Conservation (phyloP, 2,113 vertebrate genomes). For the Micronycteris hirsuta region DNA sequence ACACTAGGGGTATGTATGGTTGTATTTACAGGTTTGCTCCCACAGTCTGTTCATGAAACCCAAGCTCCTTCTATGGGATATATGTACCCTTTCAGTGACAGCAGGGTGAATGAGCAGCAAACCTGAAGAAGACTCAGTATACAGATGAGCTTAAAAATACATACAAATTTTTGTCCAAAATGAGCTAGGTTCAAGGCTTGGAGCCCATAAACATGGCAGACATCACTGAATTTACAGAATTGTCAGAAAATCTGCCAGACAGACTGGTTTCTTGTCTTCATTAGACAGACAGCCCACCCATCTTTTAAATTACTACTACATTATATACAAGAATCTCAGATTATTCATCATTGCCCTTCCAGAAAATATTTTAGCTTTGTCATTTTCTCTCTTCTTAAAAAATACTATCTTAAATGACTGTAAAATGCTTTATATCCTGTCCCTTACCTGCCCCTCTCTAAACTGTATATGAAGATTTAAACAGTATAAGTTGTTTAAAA, state of each 20-base stretch:
- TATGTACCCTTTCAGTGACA: not conserved
- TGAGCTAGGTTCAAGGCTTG: not conserved
- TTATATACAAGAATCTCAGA: not conserved
- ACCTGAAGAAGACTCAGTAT: not conserved
- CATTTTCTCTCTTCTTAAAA: not conserved
- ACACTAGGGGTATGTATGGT: not conserved
- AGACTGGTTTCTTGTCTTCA: constrained; percentile 34
- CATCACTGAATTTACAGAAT: not conserved
- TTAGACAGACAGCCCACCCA: not conserved
- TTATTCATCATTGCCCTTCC: constrained; percentile 5
- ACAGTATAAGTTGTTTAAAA: constrained; percentile 42
- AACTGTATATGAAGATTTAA: constrained; percentile 29
- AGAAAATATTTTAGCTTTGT: constrained; percentile 16
- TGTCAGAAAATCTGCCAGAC: constrained; percentile 35
- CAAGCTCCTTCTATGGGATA: not conserved
- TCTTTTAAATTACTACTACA: constrained; percentile 16
- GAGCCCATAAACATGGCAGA: constrained; percentile 1
- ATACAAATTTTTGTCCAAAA: constrained; percentile 2
- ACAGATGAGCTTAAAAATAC: not conserved
- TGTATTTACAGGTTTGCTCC: not conserved
- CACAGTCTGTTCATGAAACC: not conserved
- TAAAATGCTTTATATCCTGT: constrained; percentile 31
- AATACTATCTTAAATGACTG: not conserved
- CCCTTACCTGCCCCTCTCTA: constrained; percentile 25
- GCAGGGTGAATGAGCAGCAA: not conserved